These are phyloP conservation scores for Kryptopterus vitreolus DNA, from an alignment of 2,797 vertebrate genomes.

Conservation along the genomic window DNA sequence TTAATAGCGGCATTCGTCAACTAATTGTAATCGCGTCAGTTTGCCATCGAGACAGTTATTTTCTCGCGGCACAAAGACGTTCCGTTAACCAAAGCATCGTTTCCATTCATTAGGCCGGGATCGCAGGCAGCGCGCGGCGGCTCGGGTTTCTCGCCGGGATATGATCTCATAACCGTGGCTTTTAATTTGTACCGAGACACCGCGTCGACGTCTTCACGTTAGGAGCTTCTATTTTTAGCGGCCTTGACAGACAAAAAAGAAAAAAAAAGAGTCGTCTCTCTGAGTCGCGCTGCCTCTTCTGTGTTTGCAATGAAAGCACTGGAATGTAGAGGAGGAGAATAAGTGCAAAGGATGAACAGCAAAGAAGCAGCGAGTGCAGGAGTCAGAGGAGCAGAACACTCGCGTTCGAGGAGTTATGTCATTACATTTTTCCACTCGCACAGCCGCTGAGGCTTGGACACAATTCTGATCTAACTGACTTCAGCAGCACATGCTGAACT, in stretches of 20 bases:
- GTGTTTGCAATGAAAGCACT: slow-evolving; percentile 59
- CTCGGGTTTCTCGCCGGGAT: slow-evolving; percentile 56
- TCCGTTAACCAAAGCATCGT: slow-evolving; percentile 57
- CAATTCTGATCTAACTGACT: slow-evolving; percentile 43
- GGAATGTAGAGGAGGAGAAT: slow-evolving; percentile 56
- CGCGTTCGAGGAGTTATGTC: slow-evolving; percentile 67
- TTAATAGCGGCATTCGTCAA: slow-evolving; percentile 63
- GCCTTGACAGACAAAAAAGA: slow-evolving; percentile 48
- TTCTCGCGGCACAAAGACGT: slow-evolving; percentile 50
- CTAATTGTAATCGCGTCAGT: slow-evolving; percentile 62
- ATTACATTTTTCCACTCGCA: slow-evolving; percentile 70
- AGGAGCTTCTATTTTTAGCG: slow-evolving; percentile 53
- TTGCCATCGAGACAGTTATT: slow-evolving; percentile 56
- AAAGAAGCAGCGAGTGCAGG: slow-evolving; percentile 49
- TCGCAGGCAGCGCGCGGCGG: slow-evolving; percentile 50
- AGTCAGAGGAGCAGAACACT: slow-evolving; percentile 65
- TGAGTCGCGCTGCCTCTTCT: slow-evolving; percentile 53
- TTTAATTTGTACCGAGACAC: slow-evolving; percentile 61
- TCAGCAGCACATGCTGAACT: slow-evolving; percentile 39
- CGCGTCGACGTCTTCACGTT: slow-evolving; percentile 43
- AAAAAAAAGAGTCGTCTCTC: slow-evolving; percentile 52
- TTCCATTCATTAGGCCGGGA: slow-evolving; percentile 66
- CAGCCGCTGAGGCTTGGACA: slow-evolving; percentile 61
- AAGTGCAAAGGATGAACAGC: slow-evolving; percentile 39
- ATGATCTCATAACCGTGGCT: slow-evolving; percentile 60